Conservation (phyloP, 2,888 invertebrate species). For the Phytoseiulus persimilis region DNA sequence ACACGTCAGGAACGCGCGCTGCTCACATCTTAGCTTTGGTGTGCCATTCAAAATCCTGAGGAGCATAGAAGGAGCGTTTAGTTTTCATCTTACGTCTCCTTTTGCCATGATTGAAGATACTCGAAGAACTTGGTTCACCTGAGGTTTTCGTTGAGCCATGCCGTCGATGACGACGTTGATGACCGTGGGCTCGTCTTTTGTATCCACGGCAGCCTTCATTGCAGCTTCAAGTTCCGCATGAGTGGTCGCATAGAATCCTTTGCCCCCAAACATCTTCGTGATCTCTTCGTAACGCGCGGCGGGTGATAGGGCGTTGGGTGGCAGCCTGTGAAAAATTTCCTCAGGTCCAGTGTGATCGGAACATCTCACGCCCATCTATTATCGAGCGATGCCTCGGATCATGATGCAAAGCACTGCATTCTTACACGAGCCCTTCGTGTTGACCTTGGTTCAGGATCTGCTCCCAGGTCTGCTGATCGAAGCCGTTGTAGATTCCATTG, state of each 20-base stretch:
- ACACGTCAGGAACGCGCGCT: neutral
- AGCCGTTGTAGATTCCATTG: slow-evolving; percentile 83
- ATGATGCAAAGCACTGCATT: too few species aligned
- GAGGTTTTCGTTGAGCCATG: slow-evolving; percentile 77
- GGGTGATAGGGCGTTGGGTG: slow-evolving; percentile 69
- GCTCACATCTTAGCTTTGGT: slow-evolving; percentile 15
- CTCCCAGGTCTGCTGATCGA: slow-evolving; percentile 65
- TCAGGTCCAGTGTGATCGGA: slow-evolving; percentile 39
- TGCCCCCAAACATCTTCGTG: slow-evolving; percentile 73
- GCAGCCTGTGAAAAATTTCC: slow-evolving; percentile 59
- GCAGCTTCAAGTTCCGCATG: slow-evolving; percentile 67
- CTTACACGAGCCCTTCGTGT: slow-evolving; percentile 42
- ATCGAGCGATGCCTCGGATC: too few species aligned
- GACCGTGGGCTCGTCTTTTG: slow-evolving; percentile 68
- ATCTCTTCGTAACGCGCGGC: slow-evolving; percentile 79
- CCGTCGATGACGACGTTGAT: slow-evolving; percentile 85
- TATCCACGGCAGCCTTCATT: slow-evolving; percentile 60
- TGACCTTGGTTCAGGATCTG: slow-evolving; percentile 51
- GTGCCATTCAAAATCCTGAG: slow-evolving; percentile 30
- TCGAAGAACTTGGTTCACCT: slow-evolving; percentile 51
- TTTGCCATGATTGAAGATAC: neutral
- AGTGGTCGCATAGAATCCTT: slow-evolving; percentile 70
- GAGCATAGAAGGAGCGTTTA: slow-evolving; percentile 40
- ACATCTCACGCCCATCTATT: neutral
- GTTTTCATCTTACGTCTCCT: neutral